Base-by-base conservation (phyloP, 2,888 invertebrate species). In the Liposcelis brunnea region DNA sequence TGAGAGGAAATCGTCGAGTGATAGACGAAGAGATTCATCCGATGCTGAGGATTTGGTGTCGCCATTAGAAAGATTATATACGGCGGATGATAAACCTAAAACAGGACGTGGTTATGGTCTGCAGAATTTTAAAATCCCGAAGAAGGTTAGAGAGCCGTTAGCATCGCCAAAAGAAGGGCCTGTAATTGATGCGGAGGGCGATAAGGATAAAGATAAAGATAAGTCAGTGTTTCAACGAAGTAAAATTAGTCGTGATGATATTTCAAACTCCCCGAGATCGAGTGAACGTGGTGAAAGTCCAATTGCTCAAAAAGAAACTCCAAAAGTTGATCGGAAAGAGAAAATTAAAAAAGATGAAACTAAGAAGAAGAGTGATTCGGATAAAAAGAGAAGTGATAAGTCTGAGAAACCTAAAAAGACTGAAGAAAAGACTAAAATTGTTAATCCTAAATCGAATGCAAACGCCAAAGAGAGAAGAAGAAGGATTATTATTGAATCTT, bases 21-120 rank as follows among this genome's bases (percentile, higher is more conserved):
- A 26, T 8, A 26, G 26, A n/a, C n/a, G n/a, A 26, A 26, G 26
- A 26, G 5, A 6, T 26, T 26, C 26, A 6, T 26, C 26, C 8
- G 35, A 35, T 6, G 4, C 35, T 7, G 35, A 35, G 35, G 35
- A 35, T 6, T 40, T 40, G 7, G n/a, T n/a, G 19, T 40, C 40
- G 6, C 40, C 40, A 5, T 21, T 40, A 7, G 19, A 19, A 18
- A 40, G 40, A 19, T 21, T 40, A 14, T 40, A 40, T 21, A 6
- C 6, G n/a, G 19, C 6, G 7, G 40, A 19, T 18, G 40, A 14
- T 40, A 40, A 12, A 18, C 16, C 40, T 14, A 14, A 40, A 21
- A 40, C 40, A 19, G 40, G 40, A 15, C 40, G 40, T 18, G 40
- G 40, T 5, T 40, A 40, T 21, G 40, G 40, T 6, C 16, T 19